Evolutionary conservation across 1,140 invertebrate species (phyloP).

Genomic region (Palaemon carinicauda): DNA sequence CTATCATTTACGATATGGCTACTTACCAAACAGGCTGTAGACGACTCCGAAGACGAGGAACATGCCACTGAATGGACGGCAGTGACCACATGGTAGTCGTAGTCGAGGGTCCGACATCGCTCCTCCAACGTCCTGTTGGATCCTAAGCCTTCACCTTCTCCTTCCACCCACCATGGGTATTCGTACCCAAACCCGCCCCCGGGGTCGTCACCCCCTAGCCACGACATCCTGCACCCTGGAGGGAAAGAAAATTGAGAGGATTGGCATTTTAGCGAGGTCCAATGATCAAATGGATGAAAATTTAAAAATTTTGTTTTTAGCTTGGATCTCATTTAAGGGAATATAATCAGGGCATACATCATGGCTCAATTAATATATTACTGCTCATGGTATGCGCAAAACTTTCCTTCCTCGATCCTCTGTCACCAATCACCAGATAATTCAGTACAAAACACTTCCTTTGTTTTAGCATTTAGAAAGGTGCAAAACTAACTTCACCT

Average conservation of each 20-base stretch:
- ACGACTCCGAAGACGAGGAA: constrained; percentile 73
- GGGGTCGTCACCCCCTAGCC: constrained; percentile 38
- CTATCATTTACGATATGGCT: not conserved
- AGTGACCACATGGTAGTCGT: constrained; percentile 69
- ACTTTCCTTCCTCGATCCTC: too few relatives aligned
- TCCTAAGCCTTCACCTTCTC: not conserved
- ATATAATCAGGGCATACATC: too few relatives aligned
- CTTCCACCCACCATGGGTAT: constrained; percentile 45
- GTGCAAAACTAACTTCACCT: too few relatives aligned
- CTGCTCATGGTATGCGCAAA: too few relatives aligned
- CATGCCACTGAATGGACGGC: constrained; percentile 69
- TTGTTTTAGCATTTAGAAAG: too few relatives aligned
- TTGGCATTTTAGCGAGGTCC: not conserved
- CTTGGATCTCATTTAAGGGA: too few relatives aligned
- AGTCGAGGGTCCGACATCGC: constrained; percentile 67
- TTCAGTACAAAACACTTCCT: too few relatives aligned
- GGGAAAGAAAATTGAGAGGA: not conserved
- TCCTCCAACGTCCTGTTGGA: constrained; percentile 56
- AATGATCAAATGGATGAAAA: not conserved
- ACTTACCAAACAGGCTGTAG: constrained; percentile 74
- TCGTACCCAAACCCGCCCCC: constrained; percentile 42
- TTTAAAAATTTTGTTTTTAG: not conserved
- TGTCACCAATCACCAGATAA: too few relatives aligned
- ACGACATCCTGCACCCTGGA: constrained; percentile 49
- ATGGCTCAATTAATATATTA: too few relatives aligned